phyloP scores from a whole-genome alignment of 1,140 invertebrate genomes.

The Cataglyphis hispanica region DNA sequence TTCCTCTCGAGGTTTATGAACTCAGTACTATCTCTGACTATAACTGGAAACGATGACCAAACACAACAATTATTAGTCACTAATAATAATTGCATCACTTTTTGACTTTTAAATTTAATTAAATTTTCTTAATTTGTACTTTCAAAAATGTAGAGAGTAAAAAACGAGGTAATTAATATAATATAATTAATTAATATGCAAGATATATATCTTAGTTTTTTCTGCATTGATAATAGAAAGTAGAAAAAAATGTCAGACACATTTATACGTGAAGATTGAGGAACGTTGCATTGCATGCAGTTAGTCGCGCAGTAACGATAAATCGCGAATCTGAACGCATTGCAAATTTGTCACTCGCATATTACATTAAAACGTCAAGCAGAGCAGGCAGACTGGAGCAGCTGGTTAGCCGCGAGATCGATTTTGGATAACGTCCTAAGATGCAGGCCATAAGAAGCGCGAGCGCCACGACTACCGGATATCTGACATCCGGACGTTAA shows the following conservation, averaged over 20 bases:
- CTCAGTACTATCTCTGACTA: conserved; percentile 8
- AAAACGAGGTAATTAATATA: not conserved
- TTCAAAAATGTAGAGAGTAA: not conserved
- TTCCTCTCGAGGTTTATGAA: not conserved
- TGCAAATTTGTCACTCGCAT: conserved; percentile 49
- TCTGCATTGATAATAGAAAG: conserved; percentile 4
- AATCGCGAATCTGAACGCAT: conserved; percentile 44
- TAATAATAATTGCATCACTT: not conserved
- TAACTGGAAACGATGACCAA: conserved; percentile 10
- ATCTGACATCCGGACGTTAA: conserved; percentile 58
- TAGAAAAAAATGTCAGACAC: not conserved
- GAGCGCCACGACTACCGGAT: conserved; percentile 3
- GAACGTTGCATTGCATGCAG: not conserved
- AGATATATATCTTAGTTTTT: not conserved
- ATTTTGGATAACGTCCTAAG: conserved; percentile 57
- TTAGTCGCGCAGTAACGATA: conserved; percentile 25
- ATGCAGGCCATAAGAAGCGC: not conserved
- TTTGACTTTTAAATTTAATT: not conserved
- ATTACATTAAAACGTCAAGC: conserved; percentile 59
- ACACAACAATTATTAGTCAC: not conserved
- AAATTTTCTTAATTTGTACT: not conserved
- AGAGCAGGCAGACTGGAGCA: conserved; percentile 33
- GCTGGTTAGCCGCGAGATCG: conserved; percentile 57
- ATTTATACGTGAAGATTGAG: conserved; percentile 11
- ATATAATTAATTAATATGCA: not conserved